Base-by-base conservation (phyloP, 2,797 vertebrate genomes). In the Helicolenus hilgendorfi region DNA sequence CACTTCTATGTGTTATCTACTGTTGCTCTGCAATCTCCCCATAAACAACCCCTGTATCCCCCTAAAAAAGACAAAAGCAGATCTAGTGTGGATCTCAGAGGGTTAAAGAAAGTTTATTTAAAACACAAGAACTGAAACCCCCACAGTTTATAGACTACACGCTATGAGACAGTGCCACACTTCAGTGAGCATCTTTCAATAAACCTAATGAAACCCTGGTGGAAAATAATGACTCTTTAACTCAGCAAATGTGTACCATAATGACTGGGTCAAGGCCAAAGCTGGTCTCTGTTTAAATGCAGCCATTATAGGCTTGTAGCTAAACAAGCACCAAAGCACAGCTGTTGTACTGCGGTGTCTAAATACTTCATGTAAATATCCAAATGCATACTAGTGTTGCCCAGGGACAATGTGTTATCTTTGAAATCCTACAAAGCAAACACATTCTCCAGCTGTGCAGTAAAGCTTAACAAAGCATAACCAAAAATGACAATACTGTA, bases 211-310 rank as follows among this genome's bases (percentile, higher is more conserved):
- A 45, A 90, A 75, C 26, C 55, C 59, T 76, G 14, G 33, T 72
- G 64, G 64, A 81, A 72, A 83, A 56, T 62, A 78, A 74, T 63
- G 41, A 41, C 24, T 38, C 31, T 64, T 75, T 49, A 68, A 84
- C 45, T 60, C 22, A 7, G 31, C 24, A 73, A 35, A 69, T 65
- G 22, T 74, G n/a, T 27, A 35, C 11, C 22, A n/a, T 69, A 63
- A 69, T 72, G 80, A 77, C 22, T 53, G 20, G 33, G 29, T 72
- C 56, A 13, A 33, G n/a, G 35, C 14, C 62, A 59, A 33, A 24
- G 35, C 62, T 15, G 9, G 15, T 62, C 33, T 65, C 53, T 53
- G 33, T 78, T 67, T 56, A 31, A 78, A 65, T 10, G 15, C 27
- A 45, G 36, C 60, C 45, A 55, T 78, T 69, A 71, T 11, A 9